Percentiles rank a stretch among this genome's conserved stretches.
Evolutionary conservation across 2,888 invertebrate species (phyloP).

Genomic region (Drepana falcataria): DNA sequence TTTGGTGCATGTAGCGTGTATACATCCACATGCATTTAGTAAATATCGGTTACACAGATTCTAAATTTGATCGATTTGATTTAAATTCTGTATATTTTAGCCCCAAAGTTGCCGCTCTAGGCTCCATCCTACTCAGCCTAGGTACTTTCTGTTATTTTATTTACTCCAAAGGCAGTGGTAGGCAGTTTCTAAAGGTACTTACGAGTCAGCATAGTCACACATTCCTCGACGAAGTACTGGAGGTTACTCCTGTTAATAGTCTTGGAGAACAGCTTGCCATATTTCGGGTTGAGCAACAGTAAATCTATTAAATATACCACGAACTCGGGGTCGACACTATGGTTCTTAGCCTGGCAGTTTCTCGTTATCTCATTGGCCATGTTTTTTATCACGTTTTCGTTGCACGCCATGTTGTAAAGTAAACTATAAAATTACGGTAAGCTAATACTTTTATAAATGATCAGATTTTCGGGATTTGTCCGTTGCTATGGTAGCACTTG

Average conservation of each 20-base stretch:
- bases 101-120: too few relatives aligned
- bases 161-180: too few relatives aligned
- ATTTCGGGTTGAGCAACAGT: constrained; percentile 75
- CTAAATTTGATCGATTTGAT: too few relatives aligned
- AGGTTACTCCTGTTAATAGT: constrained; percentile 68
- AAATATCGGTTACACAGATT: too few relatives aligned
- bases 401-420: constrained; percentile 50
- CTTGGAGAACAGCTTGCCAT: constrained; percentile 69
- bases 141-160: too few relatives aligned
- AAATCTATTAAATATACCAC: constrained; percentile 74
- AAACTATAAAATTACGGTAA: constrained; percentile 6
- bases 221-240: constrained; percentile 74
- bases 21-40: too few relatives aligned
- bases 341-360: constrained; percentile 63
- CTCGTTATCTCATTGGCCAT: constrained; percentile 79
- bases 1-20: too few relatives aligned
- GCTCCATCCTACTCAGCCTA: too few relatives aligned
- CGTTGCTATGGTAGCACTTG: not conserved
- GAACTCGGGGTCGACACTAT: constrained; percentile 68
- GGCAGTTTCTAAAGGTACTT: constrained; percentile 39
- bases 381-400: constrained; percentile 75
- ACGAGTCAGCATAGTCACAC: constrained; percentile 66
- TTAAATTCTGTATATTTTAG: too few relatives aligned
- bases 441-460: not conserved
- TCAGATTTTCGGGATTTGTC: not conserved